These are phyloP conservation scores for Panonychus citri DNA, from an alignment of 1,140 invertebrate species.

Conservation along the genomic window DNA sequence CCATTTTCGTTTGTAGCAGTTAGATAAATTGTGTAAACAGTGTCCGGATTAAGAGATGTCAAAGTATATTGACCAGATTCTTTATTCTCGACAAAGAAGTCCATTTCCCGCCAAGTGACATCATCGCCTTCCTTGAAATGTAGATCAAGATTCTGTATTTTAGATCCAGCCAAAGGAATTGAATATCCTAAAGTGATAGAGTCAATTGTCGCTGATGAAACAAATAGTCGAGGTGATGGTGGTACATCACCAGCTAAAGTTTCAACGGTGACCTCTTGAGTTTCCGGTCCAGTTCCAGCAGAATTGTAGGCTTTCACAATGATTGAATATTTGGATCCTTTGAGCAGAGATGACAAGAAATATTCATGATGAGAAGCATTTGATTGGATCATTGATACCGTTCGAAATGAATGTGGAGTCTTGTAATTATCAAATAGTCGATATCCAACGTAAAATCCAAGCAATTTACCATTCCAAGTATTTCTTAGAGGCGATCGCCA, in stretches of 20 bases:
- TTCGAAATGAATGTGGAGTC: slow-evolving; percentile 18
- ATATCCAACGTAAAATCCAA: slow-evolving; percentile 42
- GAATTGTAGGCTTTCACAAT: slow-evolving; percentile 16
- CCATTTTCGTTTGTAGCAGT: slow-evolving; percentile 14
- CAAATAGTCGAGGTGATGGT: slow-evolving; percentile 4
- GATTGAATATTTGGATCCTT: slow-evolving; percentile 17
- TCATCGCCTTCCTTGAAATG: slow-evolving; percentile 11
- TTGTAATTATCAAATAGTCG: slow-evolving; percentile 24
- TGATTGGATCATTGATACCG: background rate
- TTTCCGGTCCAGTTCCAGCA: slow-evolving; percentile 15
- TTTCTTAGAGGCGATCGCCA: slow-evolving; percentile 44
- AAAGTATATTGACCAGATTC: background rate
- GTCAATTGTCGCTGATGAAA: background rate
- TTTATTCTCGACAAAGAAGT: background rate
- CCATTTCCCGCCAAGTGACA: slow-evolving; percentile 9
- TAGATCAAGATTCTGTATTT: background rate
- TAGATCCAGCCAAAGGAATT: slow-evolving; percentile 1
- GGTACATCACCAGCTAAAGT: slow-evolving; percentile 17
- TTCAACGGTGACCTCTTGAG: slow-evolving; percentile 13
- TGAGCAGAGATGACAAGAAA: slow-evolving; percentile 13
- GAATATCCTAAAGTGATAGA: background rate
- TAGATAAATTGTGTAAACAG: slow-evolving; percentile 13
- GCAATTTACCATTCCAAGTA: slow-evolving; percentile 78
- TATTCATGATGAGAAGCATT: slow-evolving; percentile 10
- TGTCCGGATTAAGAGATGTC: background rate